A percentile compares a stretch with the other conserved stretches of the same genome.
phyloP scores from a whole-genome alignment of 2,888 invertebrate species.

The Rotaria sp. region DNA sequence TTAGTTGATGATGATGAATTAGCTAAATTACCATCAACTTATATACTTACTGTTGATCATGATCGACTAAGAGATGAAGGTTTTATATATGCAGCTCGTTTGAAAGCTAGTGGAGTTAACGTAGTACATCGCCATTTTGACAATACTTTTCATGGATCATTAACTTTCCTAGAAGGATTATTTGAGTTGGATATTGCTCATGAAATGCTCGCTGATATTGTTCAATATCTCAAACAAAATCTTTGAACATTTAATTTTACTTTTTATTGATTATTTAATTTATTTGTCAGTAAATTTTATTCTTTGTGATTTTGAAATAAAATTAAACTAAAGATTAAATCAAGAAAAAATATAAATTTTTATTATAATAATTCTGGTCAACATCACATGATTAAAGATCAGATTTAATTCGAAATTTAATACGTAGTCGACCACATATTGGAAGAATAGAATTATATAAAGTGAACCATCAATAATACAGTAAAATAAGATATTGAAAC shows the following conservation, averaged over 20 bases:
- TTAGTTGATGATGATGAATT: constrained; percentile 18
- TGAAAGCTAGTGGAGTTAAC: constrained; percentile 26
- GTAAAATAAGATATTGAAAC: too few species aligned
- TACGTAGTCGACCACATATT: too few species aligned
- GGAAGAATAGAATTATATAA: too few species aligned
- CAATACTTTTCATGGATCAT: constrained; percentile 35
- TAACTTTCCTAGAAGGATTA: constrained; percentile 30
- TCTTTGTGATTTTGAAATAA: too few species aligned
- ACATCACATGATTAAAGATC: too few species aligned
- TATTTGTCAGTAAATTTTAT: too few species aligned
- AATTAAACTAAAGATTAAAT: too few species aligned
- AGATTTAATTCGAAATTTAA: too few species aligned
- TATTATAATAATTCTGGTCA: too few species aligned
- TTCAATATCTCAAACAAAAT: neutral
- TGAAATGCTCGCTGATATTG: constrained; percentile 18
- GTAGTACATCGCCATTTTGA: constrained; percentile 38
- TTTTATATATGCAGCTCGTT: constrained; percentile 34
- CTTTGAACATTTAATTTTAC: neutral
- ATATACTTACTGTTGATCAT: constrained; percentile 26
- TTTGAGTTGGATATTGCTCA: constrained; percentile 28
- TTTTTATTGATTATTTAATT: too few species aligned
- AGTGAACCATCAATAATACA: too few species aligned
- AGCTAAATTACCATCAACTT: neutral
- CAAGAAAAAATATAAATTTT: too few species aligned
- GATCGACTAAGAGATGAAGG: constrained; percentile 37